Evolutionary conservation across 2,797 vertebrate species (phyloP).

Genomic region (Sebastes reedi): DNA sequence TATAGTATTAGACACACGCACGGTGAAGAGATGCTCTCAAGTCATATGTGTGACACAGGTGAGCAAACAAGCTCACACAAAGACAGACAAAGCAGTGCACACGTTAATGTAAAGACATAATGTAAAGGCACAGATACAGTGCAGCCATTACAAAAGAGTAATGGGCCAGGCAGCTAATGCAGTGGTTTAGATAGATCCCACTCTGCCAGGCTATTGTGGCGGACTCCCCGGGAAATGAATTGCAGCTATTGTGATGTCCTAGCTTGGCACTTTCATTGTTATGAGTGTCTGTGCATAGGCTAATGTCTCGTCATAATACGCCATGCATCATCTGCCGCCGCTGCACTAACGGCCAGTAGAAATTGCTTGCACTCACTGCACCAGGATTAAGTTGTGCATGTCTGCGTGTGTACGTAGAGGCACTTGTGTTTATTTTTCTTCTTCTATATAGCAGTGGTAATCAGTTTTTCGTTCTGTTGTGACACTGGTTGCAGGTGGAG

Average conservation of each 20-base stretch:
- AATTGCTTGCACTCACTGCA: constrained; percentile 22
- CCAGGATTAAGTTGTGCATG: constrained; percentile 9
- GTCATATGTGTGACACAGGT: constrained; percentile 40
- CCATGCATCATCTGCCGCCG: constrained; percentile 60
- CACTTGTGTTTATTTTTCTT: constrained; percentile 5
- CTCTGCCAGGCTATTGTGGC: constrained; percentile 63
- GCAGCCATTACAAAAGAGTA: constrained; percentile 65
- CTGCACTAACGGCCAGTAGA: constrained; percentile 36
- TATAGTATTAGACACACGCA: background rate
- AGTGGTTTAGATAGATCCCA: constrained; percentile 51
- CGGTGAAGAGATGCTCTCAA: constrained; percentile 3
- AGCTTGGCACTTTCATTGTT: constrained; percentile 72
- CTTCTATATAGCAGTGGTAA: background rate
- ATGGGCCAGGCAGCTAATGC: constrained; percentile 57
- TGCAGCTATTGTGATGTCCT: constrained; percentile 70
- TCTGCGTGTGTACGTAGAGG: background rate
- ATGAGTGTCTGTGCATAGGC: constrained; percentile 65
- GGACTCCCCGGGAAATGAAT: constrained; percentile 68
- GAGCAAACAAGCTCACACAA: constrained; percentile 53
- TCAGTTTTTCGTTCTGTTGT: background rate
- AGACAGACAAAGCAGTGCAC: constrained; percentile 35
- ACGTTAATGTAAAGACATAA: constrained; percentile 35
- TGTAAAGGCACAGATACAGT: constrained; percentile 34
- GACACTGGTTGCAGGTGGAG: constrained; percentile 30
- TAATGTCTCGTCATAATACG: constrained; percentile 68